A percentile compares a stretch with the other conserved stretches of the same genome.
Conservation (phyloP, 2,797 vertebrate genomes). For the Botia kubotai region DNA sequence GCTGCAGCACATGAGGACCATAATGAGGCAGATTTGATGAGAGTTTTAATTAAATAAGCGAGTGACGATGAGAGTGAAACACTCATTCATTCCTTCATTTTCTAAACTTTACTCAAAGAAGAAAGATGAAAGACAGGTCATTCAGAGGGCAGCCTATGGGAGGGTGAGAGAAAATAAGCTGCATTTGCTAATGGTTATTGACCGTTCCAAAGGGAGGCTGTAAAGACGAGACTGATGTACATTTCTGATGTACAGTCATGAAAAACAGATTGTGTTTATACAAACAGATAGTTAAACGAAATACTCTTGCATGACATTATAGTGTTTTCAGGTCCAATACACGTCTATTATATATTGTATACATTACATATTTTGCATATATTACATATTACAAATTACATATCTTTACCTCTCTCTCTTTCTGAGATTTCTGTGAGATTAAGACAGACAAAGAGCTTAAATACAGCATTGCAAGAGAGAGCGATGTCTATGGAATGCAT, state of each 20-base stretch:
- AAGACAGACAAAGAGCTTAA: background rate
- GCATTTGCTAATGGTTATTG: conserved; percentile 48
- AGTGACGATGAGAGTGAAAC: conserved; percentile 70
- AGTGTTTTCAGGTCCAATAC: background rate
- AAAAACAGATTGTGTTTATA: conserved; percentile 13
- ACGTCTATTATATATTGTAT: background rate
- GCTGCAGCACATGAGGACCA: conserved; percentile 73
- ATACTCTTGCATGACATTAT: conserved; percentile 9
- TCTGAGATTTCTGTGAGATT: too few relatives aligned
- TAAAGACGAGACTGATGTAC: conserved; percentile 11
- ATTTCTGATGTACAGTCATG: conserved; percentile 44
- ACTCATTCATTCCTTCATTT: conserved; percentile 62
- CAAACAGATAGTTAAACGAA: conserved; percentile 67
- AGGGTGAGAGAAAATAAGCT: conserved; percentile 34
- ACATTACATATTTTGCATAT: too few relatives aligned
- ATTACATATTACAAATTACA: too few relatives aligned
- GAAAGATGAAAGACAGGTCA: conserved; percentile 69
- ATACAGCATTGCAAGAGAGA: background rate
- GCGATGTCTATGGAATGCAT: background rate
- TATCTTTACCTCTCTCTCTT: too few relatives aligned
- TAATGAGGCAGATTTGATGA: conserved; percentile 80
- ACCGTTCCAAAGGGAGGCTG: conserved; percentile 24
- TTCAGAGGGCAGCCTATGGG: conserved; percentile 58
- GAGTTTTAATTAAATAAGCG: conserved; percentile 79
- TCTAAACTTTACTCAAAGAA: conserved; percentile 55